These are phyloP conservation scores for Ptychochromis oligacanthus DNA, from an alignment of 2,113 vertebrate genomes.

Conservation along the genomic window DNA sequence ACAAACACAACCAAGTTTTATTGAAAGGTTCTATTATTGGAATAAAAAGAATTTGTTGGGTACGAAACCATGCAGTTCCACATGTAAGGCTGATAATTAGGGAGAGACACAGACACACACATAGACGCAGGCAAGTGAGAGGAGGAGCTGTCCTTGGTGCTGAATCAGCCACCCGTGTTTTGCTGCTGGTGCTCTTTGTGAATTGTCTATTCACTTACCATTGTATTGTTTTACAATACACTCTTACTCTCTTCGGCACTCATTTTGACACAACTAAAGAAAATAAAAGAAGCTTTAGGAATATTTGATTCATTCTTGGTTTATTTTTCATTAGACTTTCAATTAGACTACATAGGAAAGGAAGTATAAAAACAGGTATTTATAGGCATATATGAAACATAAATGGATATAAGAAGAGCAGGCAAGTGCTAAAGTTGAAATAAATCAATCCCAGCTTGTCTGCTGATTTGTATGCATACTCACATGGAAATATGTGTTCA, in stretches of 20 bases:
- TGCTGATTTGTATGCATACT: not conserved
- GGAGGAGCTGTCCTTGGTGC: constrained; percentile 71
- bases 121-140: not conserved
- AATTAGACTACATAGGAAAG: not conserved
- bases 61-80: constrained; percentile 3
- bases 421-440: not conserved
- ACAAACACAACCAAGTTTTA: not conserved
- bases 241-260: not conserved
- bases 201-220: not conserved
- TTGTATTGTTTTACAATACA: not conserved
- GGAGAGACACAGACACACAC: not conserved
- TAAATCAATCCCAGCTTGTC: not conserved
- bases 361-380: not conserved
- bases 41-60: constrained; percentile 7
- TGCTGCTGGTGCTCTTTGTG: constrained; percentile 25
- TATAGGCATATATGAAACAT: not conserved
- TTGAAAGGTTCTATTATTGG: constrained; percentile 16
- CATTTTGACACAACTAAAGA: not conserved
- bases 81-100: constrained; percentile 29
- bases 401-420: not conserved
- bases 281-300: not conserved
- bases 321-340: not conserved
- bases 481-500: not conserved
- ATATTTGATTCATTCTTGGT: too few species aligned
- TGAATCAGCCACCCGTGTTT: constrained; percentile 65